Percentiles rank a stretch among this genome's conserved stretches.
Evolutionary conservation across 2,113 vertebrate genomes (phyloP).

Genomic region (Tor tambroides): DNA sequence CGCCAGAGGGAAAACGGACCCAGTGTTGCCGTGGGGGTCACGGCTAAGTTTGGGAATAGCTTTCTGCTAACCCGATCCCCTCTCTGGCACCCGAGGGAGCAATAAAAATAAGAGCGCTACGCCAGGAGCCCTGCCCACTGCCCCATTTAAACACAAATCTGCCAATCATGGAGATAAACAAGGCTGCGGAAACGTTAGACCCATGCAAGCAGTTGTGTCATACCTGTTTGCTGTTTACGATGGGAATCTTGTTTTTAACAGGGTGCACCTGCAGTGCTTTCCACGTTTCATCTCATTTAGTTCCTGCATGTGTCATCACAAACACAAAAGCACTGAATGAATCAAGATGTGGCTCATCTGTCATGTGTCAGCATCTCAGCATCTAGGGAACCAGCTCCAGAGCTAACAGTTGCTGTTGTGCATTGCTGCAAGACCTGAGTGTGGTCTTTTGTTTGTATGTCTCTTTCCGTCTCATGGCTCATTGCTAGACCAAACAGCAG

Average conservation of each 20-base stretch:
- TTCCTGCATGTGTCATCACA: constrained; percentile 21
- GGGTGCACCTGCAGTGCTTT: constrained; percentile 21
- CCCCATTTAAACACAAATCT: constrained; percentile 70
- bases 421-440: neutral
- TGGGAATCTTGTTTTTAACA: constrained; percentile 25
- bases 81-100: constrained; percentile 71
- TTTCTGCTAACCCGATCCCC: constrained; percentile 69
- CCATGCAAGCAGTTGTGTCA: neutral
- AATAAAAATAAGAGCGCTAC: constrained; percentile 73
- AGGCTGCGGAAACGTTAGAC: constrained; percentile 3
- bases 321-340: constrained; percentile 13
- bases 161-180: constrained; percentile 76
- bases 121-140: constrained; percentile 64
- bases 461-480: constrained; percentile 30
- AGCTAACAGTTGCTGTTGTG: constrained; percentile 30
- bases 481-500: constrained; percentile 53
- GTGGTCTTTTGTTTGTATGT: constrained; percentile 14
- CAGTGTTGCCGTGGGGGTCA: constrained; percentile 70
- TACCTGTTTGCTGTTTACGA: constrained; percentile 15
- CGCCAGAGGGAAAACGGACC: constrained; percentile 77
- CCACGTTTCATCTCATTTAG: constrained; percentile 14
- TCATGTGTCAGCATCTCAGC: constrained; percentile 12
- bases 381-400: constrained; percentile 8
- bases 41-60: constrained; percentile 76
- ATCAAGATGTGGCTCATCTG: constrained; percentile 49